Evolutionary conservation across 2,888 invertebrate genomes (phyloP), one percentile per base, ranked within the genome.

Genomic region (Pomacea canaliculata): DNA sequence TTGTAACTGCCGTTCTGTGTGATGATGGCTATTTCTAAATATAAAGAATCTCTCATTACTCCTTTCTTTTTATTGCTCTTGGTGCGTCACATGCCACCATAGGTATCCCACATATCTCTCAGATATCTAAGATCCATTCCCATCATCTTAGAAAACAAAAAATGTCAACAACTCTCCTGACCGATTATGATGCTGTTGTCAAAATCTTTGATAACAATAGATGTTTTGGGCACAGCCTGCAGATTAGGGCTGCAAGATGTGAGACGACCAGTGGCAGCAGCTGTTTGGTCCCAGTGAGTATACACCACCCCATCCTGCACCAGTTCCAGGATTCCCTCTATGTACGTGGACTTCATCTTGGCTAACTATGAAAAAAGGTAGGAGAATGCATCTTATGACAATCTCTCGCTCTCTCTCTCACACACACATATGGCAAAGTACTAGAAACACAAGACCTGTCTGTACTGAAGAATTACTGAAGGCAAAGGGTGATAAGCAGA

Each of bases 321-420:
- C 82, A 83, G 86, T 3, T 81, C 80, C 79, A 87, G 76, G 76
- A 90, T 84, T 9, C 89, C 89, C 80, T 89, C 88, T 56, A 90
- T 82, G 79, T 89, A 89, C 7, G 89, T 89, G 9, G 89, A 89
- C 81, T 89, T 88, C 67, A 89, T 73, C 78, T 90, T 90, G 81
- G 87, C 87, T 46, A 89, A 76, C 89, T 89, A 67, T 10, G 76
- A 78, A n/a, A n/a, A 46, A 73, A 49, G 51, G 51, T 0, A 56
- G 16, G 51, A 10, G 8, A 56, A 4, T 56, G 51, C 8, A 13
- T 56, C 16, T 16, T 37, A 19, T 65, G 65, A 62, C 65, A 37
- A 2, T 27, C 10, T 65, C 23, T 12, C 23, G 2, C 65, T 65
- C 65, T 65, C 37, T 37, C 65, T 65, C 10, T 56, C 10, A 56